Percentiles rank a stretch among this genome's conserved stretches.
These are phyloP conservation scores for Rhabdomys dilectus DNA, from an alignment of 2,113 vertebrate species.

Conservation along the genomic window DNA sequence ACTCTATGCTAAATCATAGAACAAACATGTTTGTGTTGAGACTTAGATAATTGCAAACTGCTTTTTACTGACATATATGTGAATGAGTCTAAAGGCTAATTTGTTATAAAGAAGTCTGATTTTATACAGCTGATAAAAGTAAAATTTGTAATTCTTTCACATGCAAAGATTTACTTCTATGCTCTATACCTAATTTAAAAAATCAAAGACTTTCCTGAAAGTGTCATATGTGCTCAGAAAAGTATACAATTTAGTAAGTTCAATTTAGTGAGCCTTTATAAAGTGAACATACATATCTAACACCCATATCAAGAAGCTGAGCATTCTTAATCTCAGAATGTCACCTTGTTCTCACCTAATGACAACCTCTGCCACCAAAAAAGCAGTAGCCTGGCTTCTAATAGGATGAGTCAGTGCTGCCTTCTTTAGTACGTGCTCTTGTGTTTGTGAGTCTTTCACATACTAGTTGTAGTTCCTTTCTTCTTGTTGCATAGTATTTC, in stretches of 20 bases:
- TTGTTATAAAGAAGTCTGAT: conserved; percentile 42
- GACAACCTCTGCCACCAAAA: not conserved
- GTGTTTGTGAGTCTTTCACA: not conserved
- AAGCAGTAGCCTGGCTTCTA: not conserved
- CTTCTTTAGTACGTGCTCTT: not conserved
- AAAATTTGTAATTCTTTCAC: not conserved
- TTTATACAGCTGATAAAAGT: conserved; percentile 33
- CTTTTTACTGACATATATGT: not conserved
- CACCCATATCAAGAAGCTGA: not conserved
- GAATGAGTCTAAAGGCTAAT: not conserved
- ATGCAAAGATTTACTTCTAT: not conserved
- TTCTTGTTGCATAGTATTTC: conserved; percentile 1
- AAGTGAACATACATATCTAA: not conserved
- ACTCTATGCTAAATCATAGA: not conserved
- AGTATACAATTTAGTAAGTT: not conserved
- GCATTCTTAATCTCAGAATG: not conserved
- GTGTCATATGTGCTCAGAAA: conserved; percentile 6
- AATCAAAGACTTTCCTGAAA: not conserved
- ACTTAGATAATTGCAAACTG: not conserved
- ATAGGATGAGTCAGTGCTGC: not conserved
- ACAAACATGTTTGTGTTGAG: not conserved
- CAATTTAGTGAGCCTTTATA: conserved; percentile 32
- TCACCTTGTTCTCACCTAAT: not conserved
- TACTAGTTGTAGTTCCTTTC: not conserved
- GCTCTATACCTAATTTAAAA: not conserved